phyloP scores from a whole-genome alignment of 2,888 invertebrate species.

The Barypeithes pellucidus region DNA sequence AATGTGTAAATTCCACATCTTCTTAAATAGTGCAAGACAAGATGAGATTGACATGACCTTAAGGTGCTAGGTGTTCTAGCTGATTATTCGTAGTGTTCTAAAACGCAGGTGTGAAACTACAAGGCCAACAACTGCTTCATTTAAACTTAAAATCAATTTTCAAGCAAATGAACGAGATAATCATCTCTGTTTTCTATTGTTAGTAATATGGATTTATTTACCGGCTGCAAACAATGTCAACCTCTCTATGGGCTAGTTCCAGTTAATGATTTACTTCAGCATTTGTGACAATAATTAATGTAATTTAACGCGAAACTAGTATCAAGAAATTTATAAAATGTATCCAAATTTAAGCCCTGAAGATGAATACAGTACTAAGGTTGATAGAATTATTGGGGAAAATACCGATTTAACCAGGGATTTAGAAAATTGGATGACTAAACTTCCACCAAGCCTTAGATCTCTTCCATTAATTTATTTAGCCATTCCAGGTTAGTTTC shows the following conservation, averaged over 20 bases:
- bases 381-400: slow-evolving; percentile 51
- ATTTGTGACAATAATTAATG: slow-evolving; percentile 26
- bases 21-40: neutral
- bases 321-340: slow-evolving; percentile 31
- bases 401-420: slow-evolving; percentile 62
- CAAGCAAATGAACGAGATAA: slow-evolving; percentile 37
- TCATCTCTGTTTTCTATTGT: slow-evolving; percentile 46
- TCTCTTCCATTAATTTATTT: slow-evolving; percentile 79
- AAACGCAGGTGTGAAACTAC: slow-evolving; percentile 46
- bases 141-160: slow-evolving; percentile 47
- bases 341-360: slow-evolving; percentile 39
- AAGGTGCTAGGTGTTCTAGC: no score
- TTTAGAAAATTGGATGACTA: slow-evolving; percentile 82
- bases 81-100: no score
- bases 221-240: slow-evolving; percentile 33
- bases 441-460: slow-evolving; percentile 75
- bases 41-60: no score
- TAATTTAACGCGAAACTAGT: neutral
- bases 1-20: no score
- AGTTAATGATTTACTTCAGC: neutral
- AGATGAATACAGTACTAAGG: slow-evolving; percentile 48
- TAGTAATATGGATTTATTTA: slow-evolving; percentile 49
- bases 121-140: slow-evolving; percentile 29
- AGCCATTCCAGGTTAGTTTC: slow-evolving; percentile 80
- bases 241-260: slow-evolving; percentile 20